Evolutionary conservation across 2,888 invertebrate species (phyloP).

Genomic region (Drosophila mercatorum): DNA sequence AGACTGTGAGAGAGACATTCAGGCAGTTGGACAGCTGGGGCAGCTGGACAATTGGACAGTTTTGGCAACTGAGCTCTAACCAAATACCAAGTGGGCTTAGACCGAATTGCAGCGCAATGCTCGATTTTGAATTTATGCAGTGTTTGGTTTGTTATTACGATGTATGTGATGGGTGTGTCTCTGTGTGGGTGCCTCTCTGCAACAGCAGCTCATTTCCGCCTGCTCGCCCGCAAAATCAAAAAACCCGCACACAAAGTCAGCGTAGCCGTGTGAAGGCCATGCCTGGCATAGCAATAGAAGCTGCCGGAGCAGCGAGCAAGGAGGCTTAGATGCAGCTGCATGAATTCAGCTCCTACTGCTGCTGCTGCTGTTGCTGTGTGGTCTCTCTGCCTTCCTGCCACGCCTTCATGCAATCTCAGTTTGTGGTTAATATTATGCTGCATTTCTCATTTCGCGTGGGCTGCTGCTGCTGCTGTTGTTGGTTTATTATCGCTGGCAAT

Average conservation of each 20-base stretch:
- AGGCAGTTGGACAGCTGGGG: constrained; percentile 14
- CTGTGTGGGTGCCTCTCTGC: constrained; percentile 13
- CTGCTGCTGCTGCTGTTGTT: constrained; percentile 62
- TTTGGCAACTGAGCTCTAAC: constrained; percentile 58
- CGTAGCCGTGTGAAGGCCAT: constrained; percentile 67
- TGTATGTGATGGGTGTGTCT: constrained; percentile 20
- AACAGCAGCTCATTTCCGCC: constrained; percentile 65
- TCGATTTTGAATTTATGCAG: constrained; percentile 75
- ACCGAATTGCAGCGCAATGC: constrained; percentile 38
- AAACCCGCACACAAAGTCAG: constrained; percentile 69
- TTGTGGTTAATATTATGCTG: constrained; percentile 82
- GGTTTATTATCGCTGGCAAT: constrained; percentile 76
- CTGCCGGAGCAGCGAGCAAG: constrained; percentile 5
- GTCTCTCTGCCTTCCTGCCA: constrained; percentile 23
- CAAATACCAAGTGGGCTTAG: constrained; percentile 68
- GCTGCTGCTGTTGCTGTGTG: constrained; percentile 23
- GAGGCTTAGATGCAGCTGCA: constrained; percentile 28
- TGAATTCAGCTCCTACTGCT: constrained; percentile 24
- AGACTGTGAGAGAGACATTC: constrained; percentile 1
- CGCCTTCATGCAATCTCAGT: constrained; percentile 78
- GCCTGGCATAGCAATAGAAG: constrained; percentile 42
- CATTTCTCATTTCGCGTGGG: constrained; percentile 77
- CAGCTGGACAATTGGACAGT: constrained; percentile 19
- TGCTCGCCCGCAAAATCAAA: constrained; percentile 55
- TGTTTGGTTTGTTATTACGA: constrained; percentile 76